A percentile compares a stretch with the other conserved stretches of the same genome.
These are phyloP conservation scores for Megaleporinus macrocephalus DNA, from an alignment of 2,113 vertebrate species.

Conservation along the genomic window DNA sequence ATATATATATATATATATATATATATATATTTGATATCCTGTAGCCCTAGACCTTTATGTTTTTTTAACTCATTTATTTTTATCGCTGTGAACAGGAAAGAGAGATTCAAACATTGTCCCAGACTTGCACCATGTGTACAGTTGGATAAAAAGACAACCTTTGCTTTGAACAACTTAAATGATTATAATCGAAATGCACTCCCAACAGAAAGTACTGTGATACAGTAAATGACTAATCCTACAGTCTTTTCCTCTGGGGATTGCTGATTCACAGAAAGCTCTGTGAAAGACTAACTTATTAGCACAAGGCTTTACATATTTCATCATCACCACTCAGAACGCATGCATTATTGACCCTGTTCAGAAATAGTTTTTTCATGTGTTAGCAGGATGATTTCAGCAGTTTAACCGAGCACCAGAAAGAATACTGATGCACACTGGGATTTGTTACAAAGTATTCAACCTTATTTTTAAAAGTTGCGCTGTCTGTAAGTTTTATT, in stretches of 20 bases:
- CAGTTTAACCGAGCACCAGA: not conserved
- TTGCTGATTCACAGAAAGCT: not conserved
- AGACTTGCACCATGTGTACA: no score
- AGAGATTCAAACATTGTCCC: no score
- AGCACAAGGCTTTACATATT: conserved; percentile 5
- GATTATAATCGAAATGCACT: no score
- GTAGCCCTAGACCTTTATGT: not conserved
- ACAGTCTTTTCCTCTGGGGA: not conserved
- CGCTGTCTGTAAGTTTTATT: not conserved
- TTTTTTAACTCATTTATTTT: not conserved
- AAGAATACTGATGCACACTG: not conserved
- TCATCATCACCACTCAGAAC: not conserved
- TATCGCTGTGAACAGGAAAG: not conserved
- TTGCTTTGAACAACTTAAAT: no score
- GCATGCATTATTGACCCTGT: conserved; percentile 7
- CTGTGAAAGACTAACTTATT: not conserved
- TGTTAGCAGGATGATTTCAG: not conserved
- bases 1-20: no score
- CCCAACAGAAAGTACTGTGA: not conserved
- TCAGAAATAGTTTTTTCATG: conserved; percentile 5
- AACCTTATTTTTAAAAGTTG: not conserved
- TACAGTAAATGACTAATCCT: not conserved
- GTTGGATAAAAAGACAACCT: no score
- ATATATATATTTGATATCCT: not conserved
- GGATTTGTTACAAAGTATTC: not conserved